Evolutionary conservation across 2,113 vertebrate species (phyloP), one percentile per base, ranked within the genome.

Genomic region (Petrocephalus microphthalmus): DNA sequence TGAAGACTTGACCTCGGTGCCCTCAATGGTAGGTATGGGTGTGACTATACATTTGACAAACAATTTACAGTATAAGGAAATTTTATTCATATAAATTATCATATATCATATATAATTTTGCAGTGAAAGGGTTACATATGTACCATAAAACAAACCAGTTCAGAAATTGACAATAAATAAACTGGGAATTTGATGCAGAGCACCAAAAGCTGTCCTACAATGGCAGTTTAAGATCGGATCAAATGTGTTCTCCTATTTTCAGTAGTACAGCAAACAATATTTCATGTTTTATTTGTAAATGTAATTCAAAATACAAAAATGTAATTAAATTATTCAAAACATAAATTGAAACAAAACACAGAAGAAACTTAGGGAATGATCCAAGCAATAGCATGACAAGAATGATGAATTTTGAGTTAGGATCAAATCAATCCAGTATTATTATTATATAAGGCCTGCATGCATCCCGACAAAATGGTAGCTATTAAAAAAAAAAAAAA

Each of bases 381-480:
- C 33, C 71, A 78, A 78, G 71, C 33, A 7, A 78, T 2, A 78
- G 33, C n/a, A 67, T 8, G n/a, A 25, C n/a, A 5, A 29, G 25
- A n/a, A 67, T 3, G 29, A n/a, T 29, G 10, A 67, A 67, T 67
- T 67, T 29, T 67, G n/a, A 67, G 60, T 29, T 29, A 10, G 47
- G 60, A n/a, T 29, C 60, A 67, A 67, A 67, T 67, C n/a, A 67
- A n/a, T 67, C 60, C n/a, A 13, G 29, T 67, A 83, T 47, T 49
- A 49, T 49, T 49, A 11, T 83, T 45, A 83, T 49, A 19, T 5
- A n/a, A 97, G 96, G 96, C 95, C 96, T 96, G 96, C 96, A 96
- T 96, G 96, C 95, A 93, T 95, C 96, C 95, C 52, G 96, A 96
- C 95, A 96, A 95, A 96, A 96, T 96, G 95, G 92, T 93, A 92